A percentile compares a stretch with the other conserved stretches of the same genome.
Evolutionary conservation across 1,140 invertebrate species (phyloP).

Genomic region (Drosophila littoralis): DNA sequence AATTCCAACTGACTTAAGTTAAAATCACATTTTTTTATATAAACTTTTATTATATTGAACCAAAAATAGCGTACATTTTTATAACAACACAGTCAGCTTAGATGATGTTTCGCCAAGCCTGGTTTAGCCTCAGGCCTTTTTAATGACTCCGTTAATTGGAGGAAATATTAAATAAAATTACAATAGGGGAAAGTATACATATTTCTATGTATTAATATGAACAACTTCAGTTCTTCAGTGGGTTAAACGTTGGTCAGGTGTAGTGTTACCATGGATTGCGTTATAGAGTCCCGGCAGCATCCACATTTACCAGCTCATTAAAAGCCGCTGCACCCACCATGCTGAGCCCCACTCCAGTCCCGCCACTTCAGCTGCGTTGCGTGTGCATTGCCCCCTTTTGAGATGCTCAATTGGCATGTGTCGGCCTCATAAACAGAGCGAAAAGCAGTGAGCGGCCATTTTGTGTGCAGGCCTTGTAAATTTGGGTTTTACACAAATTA

Average conservation of each 20-base stretch:
- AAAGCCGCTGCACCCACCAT: conserved; percentile 75
- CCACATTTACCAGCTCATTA: conserved; percentile 72
- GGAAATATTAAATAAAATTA: too few relatives aligned
- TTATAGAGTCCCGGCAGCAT: conserved; percentile 13
- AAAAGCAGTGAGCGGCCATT: conserved; percentile 63
- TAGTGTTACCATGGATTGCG: conserved; percentile 32
- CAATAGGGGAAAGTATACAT: too few relatives aligned
- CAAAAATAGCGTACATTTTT: too few relatives aligned
- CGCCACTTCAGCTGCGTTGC: conserved; percentile 45
- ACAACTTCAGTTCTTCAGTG: neutral
- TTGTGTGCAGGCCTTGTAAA: conserved; percentile 73
- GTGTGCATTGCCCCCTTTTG: conserved; percentile 58
- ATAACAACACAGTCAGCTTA: too few relatives aligned
- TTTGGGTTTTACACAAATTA: conserved; percentile 75
- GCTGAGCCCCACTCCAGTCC: conserved; percentile 15
- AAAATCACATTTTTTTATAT: too few relatives aligned
- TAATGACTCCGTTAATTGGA: too few relatives aligned
- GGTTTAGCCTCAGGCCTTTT: too few relatives aligned
- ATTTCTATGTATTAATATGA: too few relatives aligned
- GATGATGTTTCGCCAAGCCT: too few relatives aligned
- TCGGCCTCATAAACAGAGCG: conserved; percentile 44
- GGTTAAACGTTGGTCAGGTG: conserved; percentile 46
- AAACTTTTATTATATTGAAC: too few relatives aligned
- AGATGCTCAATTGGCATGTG: conserved; percentile 42
- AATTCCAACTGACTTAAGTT: too few relatives aligned